Percentiles rank a stretch among this genome's conserved stretches.
Evolutionary conservation across 2,113 vertebrate genomes (phyloP).

Genomic region (Rhombomys opimus): DNA sequence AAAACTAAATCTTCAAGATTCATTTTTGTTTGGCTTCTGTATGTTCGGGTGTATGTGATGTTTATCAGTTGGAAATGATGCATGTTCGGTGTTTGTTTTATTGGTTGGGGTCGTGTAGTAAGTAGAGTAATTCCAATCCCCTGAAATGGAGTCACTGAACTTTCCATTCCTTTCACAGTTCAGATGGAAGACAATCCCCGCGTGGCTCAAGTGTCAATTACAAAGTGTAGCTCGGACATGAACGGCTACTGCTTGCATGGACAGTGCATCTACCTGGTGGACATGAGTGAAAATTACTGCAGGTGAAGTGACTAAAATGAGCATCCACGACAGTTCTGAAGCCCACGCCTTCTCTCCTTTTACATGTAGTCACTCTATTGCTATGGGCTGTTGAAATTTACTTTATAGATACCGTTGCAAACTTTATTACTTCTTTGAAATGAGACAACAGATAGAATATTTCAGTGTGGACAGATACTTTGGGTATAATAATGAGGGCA

Average conservation of each 20-base stretch:
- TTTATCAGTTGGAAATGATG: background rate
- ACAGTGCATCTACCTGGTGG: constrained; percentile 87
- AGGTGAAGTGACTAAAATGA: constrained; percentile 76
- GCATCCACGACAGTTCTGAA: background rate
- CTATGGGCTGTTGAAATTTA: background rate
- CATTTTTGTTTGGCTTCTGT: background rate
- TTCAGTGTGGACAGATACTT: background rate
- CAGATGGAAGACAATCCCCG: constrained; percentile 84
- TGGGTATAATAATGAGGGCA: background rate
- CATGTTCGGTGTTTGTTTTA: background rate
- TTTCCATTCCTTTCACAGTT: constrained; percentile 78
- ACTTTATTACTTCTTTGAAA: background rate
- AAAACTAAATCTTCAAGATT: background rate
- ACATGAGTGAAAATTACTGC: constrained; percentile 85
- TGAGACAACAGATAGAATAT: background rate
- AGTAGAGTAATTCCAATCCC: background rate
- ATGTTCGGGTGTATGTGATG: background rate
- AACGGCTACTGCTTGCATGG: constrained; percentile 89
- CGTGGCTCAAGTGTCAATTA: constrained; percentile 83
- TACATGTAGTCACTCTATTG: background rate
- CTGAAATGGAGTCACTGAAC: background rate
- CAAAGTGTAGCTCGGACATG: constrained; percentile 84
- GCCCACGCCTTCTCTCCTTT: background rate
- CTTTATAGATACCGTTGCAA: background rate
- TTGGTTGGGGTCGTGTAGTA: background rate